Conservation (phyloP, 2,888 invertebrate genomes). For the Beris morrisii region DNA sequence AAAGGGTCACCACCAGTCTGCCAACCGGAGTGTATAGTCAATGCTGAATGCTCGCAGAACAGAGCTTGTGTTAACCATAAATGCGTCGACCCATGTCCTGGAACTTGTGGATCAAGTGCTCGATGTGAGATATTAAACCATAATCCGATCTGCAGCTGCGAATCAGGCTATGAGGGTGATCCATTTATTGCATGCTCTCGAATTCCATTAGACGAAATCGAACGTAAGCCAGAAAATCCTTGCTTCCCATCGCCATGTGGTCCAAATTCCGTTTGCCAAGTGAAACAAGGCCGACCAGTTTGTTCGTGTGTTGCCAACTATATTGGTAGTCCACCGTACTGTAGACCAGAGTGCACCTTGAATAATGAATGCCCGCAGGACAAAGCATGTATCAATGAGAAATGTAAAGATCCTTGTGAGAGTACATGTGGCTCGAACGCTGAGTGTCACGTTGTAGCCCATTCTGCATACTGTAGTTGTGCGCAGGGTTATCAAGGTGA, state of each 20-base stretch:
- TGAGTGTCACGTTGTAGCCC: conserved; percentile 75
- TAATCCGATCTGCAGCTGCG: conserved; percentile 83
- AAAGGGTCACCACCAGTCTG: conserved; percentile 80
- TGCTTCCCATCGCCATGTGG: conserved; percentile 72
- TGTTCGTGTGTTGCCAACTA: conserved; percentile 80
- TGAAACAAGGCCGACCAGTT: conserved; percentile 74
- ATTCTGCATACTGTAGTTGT: conserved; percentile 81
- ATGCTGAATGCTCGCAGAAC: conserved; percentile 77
- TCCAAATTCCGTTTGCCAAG: conserved; percentile 81
- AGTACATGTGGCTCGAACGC: conserved; percentile 79
- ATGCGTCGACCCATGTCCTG: conserved; percentile 82
- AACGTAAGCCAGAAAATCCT: conserved; percentile 58
- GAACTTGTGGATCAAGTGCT: conserved; percentile 77
- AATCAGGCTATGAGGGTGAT: conserved; percentile 74
- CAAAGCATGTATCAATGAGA: conserved; percentile 78
- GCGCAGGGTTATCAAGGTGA: conserved; percentile 77
- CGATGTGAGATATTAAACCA: conserved; percentile 79
- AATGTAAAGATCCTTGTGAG: conserved; percentile 79
- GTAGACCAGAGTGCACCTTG: conserved; percentile 80
- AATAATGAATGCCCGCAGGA: conserved; percentile 79
- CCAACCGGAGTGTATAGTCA: conserved; percentile 82
- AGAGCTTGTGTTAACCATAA: conserved; percentile 78
- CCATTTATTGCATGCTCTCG: conserved; percentile 71
- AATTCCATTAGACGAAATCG: conserved; percentile 49
- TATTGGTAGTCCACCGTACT: conserved; percentile 78